phyloP scores from a whole-genome alignment of 30 jellyfish, hydroid and myxozoan species.

The Sanderia malayensis region DNA sequence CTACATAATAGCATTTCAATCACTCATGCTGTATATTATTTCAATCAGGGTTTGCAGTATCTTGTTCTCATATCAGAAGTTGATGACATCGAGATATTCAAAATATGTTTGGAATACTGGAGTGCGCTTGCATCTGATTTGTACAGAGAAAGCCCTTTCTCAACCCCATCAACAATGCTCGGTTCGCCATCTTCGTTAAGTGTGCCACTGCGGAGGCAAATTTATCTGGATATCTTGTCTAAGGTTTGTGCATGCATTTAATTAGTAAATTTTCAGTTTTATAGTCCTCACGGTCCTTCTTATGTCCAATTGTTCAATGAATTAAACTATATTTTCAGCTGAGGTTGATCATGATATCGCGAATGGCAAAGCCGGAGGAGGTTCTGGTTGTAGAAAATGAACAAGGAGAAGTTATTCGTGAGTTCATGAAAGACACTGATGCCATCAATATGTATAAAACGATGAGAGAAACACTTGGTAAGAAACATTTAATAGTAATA shows the following conservation, averaged over 20 bases:
- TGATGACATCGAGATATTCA: constrained; percentile 95
- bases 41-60: constrained; percentile 92
- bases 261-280: too few species aligned
- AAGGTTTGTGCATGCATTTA: too few species aligned
- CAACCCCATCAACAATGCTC: constrained; percentile 89
- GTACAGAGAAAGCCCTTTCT: constrained; percentile 95
- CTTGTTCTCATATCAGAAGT: constrained; percentile 89
- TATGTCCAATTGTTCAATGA: too few species aligned
- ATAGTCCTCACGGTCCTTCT: too few species aligned
- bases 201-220: constrained; percentile 87
- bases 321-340: too few species aligned
- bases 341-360: constrained; percentile 81
- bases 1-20: too few species aligned
- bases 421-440: constrained; percentile 98
- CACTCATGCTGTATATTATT: too few species aligned
- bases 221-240: constrained; percentile 83
- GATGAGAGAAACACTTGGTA: constrained; percentile 93
- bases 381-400: constrained; percentile 96
- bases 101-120: constrained; percentile 98
- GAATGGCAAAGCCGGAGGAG: constrained; percentile 99
- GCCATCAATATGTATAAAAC: constrained; percentile 91
- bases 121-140: constrained; percentile 89
- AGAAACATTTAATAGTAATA: too few species aligned
- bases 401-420: constrained; percentile 99
- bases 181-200: constrained; percentile 88